Percentiles rank a stretch among this genome's conserved stretches.
phyloP scores from a whole-genome alignment of 2,888 invertebrate genomes.

The Helicoverpa assulta region DNA sequence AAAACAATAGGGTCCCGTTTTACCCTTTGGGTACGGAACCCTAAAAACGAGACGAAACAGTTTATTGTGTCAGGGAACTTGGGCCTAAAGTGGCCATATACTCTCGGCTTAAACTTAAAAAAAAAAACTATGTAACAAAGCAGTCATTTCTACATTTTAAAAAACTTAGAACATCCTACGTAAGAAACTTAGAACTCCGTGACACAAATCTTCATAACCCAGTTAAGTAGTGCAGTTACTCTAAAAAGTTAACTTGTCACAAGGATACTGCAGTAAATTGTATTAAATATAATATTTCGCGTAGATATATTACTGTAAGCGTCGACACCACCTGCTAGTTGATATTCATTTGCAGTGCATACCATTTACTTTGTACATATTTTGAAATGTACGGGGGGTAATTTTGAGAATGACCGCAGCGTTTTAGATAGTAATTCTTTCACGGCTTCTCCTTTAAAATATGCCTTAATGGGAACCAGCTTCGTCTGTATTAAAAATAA shows the following conservation, averaged over 20 bases:
- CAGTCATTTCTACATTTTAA: background rate
- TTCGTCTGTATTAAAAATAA: no score
- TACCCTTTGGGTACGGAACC: no score
- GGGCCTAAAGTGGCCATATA: no score
- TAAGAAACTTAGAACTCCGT: background rate
- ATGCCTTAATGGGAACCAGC: no score
- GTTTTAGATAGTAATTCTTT: background rate
- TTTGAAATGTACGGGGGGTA: conserved; percentile 39
- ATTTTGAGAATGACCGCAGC: conserved; percentile 1
- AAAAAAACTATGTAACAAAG: background rate
- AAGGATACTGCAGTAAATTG: conserved; percentile 26
- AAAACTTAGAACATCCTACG: background rate
- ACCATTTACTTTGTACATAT: conserved; percentile 57
- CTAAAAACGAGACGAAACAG: no score
- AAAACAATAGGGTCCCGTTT: no score
- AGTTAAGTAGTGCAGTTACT: background rate
- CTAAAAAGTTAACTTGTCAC: conserved; percentile 5
- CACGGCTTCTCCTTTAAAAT: no score
- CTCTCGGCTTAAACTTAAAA: background rate
- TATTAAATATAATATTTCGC: conserved; percentile 45
- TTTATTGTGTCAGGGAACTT: no score
- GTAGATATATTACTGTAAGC: conserved; percentile 55
- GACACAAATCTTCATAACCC: conserved; percentile 2
- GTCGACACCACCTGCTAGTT: conserved; percentile 58
- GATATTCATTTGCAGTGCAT: conserved; percentile 64